Percentiles rank a stretch among this genome's conserved stretches.
These are phyloP conservation scores for Gila robusta DNA, from an alignment of 2,797 vertebrate genomes.

Conservation along the genomic window DNA sequence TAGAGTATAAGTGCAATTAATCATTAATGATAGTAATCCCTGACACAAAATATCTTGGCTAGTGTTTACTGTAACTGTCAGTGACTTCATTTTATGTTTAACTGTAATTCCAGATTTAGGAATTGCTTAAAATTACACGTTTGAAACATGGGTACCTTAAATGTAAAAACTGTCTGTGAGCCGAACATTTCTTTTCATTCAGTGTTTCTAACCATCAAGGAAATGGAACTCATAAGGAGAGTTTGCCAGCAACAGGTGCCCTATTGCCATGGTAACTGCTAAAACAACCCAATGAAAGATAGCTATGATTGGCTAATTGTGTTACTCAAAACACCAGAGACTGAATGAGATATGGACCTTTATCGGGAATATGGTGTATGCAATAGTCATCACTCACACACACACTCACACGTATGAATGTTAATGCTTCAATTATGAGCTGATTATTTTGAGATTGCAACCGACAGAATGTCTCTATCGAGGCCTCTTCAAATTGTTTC, in stretches of 20 bases:
- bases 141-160: background rate
- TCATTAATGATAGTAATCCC: background rate
- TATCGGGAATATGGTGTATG: background rate
- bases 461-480: conserved; percentile 39
- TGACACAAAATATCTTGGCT: background rate
- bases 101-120: background rate
- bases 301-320: conserved; percentile 18
- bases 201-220: background rate
- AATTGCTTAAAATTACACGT: background rate
- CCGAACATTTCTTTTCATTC: background rate
- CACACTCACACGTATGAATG: conserved; percentile 19
- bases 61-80: background rate
- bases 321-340: background rate
- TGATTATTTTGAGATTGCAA: conserved; percentile 50
- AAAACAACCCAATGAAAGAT: conserved; percentile 7
- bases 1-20: background rate
- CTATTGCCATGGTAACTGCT: conserved; percentile 4
- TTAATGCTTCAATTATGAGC: conserved; percentile 47
- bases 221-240: conserved; percentile 8
- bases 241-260: conserved; percentile 4
- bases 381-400: background rate
- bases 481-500: conserved; percentile 53
- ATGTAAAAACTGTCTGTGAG: background rate
- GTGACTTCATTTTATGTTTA: background rate
- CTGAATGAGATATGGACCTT: conserved; percentile 6